Conservation (phyloP, 35 echinoderm and acorn worm species). For the Nesometra sesokonis region DNA sequence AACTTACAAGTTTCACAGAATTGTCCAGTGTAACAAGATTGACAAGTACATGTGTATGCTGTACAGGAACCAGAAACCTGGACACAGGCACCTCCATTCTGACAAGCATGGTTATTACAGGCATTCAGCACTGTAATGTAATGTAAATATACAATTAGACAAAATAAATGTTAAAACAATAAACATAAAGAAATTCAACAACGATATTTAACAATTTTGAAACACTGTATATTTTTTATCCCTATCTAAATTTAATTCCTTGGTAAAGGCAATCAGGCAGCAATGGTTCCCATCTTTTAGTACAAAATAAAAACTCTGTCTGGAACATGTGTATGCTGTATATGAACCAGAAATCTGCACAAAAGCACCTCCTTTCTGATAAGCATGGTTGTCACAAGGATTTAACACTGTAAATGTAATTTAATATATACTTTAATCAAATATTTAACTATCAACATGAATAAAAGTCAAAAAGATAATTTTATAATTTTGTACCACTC, state of each 20-base stretch:
- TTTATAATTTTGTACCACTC: not conserved
- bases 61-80: slow-evolving; percentile 9
- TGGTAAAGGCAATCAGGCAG: no score
- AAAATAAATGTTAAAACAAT: no score
- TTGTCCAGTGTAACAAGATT: slow-evolving; percentile 15
- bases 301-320: no score
- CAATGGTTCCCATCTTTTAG: no score
- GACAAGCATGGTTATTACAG: not conserved
- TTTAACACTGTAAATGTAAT: slow-evolving; percentile 8
- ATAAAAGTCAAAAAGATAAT: no score
- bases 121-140: not conserved
- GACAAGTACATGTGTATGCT: not conserved
- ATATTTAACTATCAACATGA: no score
- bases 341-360: slow-evolving; percentile 7
- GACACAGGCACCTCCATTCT: not conserved
- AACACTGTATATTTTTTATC: no score
- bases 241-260: no score
- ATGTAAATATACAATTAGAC: no score
- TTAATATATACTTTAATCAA: not conserved
- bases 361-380: slow-evolving; percentile 39
- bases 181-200: no score
- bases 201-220: no score
- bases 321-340: slow-evolving; percentile 30
- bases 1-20: slow-evolving; percentile 35
- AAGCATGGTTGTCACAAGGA: slow-evolving; percentile 40